phyloP scores from a whole-genome alignment of 2,888 invertebrate genomes.

The Ormyrus nitidulus region DNA sequence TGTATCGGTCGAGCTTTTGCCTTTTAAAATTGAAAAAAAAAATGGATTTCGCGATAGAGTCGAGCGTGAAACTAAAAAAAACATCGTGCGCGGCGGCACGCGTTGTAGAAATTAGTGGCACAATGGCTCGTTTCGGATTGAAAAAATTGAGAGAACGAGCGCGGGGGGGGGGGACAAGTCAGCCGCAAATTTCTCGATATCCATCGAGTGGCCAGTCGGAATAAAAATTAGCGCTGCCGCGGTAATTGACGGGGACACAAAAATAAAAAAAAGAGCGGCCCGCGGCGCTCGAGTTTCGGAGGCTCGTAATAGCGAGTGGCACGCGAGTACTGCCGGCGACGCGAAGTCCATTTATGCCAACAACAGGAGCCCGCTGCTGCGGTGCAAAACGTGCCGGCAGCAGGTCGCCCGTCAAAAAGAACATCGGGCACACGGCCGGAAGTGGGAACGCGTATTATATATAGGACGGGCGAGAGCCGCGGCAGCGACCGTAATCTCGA shows the following conservation, averaged over 20 bases:
- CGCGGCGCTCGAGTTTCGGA: slow-evolving; percentile 15
- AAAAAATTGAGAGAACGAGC: neutral
- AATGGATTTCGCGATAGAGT: too few species aligned
- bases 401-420: slow-evolving; percentile 57
- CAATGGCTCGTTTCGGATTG: neutral
- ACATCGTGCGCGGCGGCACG: too few species aligned
- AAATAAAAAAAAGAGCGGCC: neutral
- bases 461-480: neutral
- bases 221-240: too few species aligned
- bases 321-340: slow-evolving; percentile 47
- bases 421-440: slow-evolving; percentile 46
- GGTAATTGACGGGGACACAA: neutral
- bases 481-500: slow-evolving; percentile 53
- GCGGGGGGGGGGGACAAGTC: neutral
- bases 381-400: slow-evolving; percentile 43
- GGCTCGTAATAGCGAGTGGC: slow-evolving; percentile 54
- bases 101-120: too few species aligned
- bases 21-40: too few species aligned
- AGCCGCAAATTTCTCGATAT: too few species aligned
- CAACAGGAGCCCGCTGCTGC: slow-evolving; percentile 44
- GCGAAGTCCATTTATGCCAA: slow-evolving; percentile 59
- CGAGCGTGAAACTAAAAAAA: too few species aligned
- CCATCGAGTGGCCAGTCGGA: too few species aligned
- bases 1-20: too few species aligned
- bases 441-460: slow-evolving; percentile 45